phyloP scores from a whole-genome alignment of 2,888 invertebrate genomes.

The Meiosimyza platycephala region DNA sequence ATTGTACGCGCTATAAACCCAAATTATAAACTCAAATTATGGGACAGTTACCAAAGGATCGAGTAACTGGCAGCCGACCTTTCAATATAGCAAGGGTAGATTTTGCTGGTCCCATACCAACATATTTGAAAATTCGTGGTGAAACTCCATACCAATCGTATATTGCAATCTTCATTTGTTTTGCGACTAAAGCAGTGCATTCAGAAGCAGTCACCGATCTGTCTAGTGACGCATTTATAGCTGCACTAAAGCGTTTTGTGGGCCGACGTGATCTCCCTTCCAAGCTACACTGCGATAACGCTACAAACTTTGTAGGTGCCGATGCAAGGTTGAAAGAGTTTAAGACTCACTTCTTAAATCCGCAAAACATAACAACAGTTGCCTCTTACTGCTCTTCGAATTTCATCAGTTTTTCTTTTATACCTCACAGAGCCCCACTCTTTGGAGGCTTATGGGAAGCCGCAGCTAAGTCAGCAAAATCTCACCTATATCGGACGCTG shows the following conservation, averaged over 20 bases:
- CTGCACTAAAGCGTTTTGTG: no score
- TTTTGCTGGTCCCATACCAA: background rate
- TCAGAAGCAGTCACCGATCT: background rate
- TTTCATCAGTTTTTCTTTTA: no score
- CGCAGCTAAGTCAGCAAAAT: no score
- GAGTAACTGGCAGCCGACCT: conserved; percentile 7
- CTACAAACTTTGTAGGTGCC: no score
- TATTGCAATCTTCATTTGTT: conserved; percentile 7
- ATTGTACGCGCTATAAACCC: conserved; percentile 11
- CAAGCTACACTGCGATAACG: background rate
- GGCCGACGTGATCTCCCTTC: no score
- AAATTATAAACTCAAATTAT: conserved; percentile 21
- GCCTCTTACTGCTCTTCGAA: no score
- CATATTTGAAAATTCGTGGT: background rate
- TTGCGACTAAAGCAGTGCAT: conserved; percentile 7
- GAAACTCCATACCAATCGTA: background rate
- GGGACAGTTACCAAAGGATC: conserved; percentile 25
- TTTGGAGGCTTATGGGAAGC: no score
- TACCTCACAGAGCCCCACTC: no score
- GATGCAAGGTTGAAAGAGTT: background rate
- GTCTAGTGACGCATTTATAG: no score
- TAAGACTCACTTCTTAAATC: no score
- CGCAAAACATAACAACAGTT: no score
- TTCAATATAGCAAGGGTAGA: conserved; percentile 26
- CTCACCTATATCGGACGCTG: no score